Percentiles rank a stretch among this genome's conserved stretches.
phyloP scores from a whole-genome alignment of 2,888 invertebrate species.

The Drosophila tanythrix region DNA sequence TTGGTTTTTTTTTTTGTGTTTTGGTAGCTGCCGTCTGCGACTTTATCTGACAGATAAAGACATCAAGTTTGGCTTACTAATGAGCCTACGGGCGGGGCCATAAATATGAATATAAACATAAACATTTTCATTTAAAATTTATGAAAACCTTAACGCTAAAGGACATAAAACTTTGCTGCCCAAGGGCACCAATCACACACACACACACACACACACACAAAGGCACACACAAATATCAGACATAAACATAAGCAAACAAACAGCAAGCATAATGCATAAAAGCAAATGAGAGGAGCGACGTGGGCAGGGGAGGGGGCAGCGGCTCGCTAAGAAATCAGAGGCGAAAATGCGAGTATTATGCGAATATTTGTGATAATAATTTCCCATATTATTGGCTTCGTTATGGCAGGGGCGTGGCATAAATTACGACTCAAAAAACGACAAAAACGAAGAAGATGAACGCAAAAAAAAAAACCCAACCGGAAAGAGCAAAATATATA shows the following conservation, averaged over 20 bases:
- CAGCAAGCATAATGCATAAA: constrained; percentile 37
- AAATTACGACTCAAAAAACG: constrained; percentile 53
- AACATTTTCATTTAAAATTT: constrained; percentile 68
- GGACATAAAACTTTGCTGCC: constrained; percentile 40
- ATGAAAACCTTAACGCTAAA: constrained; percentile 54
- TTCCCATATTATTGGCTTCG: constrained; percentile 71
- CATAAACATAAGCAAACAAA: constrained; percentile 41
- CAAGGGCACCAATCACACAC: constrained; percentile 30
- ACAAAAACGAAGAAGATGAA: neutral
- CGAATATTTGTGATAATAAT: constrained; percentile 75
- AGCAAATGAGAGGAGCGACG: constrained; percentile 1
- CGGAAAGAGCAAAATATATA: constrained; percentile 14
- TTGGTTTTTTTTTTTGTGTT: neutral
- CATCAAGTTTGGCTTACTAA: constrained; percentile 57
- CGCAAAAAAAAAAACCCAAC: neutral
- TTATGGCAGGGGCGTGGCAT: constrained; percentile 76
- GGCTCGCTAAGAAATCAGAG: constrained; percentile 50
- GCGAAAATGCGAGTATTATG: constrained; percentile 54
- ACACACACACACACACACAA: constrained; percentile 1
- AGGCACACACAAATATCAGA: neutral
- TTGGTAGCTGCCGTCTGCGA: constrained; percentile 4
- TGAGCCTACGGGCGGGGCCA: constrained; percentile 46
- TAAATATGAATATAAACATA: constrained; percentile 61
- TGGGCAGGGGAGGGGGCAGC: neutral
- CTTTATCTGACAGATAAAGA: constrained; percentile 45